Base-by-base conservation (phyloP, 2,888 invertebrate species). In the Andrena hattorfiana region DNA sequence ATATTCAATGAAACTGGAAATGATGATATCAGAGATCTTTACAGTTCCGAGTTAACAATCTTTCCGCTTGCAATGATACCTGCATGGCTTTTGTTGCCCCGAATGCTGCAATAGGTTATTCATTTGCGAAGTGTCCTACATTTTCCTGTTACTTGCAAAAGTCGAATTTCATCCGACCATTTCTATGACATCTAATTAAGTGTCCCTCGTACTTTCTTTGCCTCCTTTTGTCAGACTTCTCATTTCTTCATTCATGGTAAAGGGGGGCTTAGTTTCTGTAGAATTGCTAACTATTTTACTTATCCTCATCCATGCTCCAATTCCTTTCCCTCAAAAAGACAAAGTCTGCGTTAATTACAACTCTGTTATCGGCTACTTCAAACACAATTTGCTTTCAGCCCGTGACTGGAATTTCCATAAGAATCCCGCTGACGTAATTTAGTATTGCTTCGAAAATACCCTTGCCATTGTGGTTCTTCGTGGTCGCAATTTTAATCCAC, bases 131-230 rank as follows among this genome's bases (percentile, higher is more conserved):
- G 60, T 67, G 62, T 74, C 73, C 67, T 28, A 26, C 76, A 56
- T 23, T 74, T 73, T 74, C 79, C 76, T 76, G 68, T 77, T 77
- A 77, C 66, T 60, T 51, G 56, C 64, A 73, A 81, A 78, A 83
- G 79, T 81, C 66, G 75, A 83, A 86, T 79, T 85, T 79, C 60
- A 77, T 79, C 69, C 69, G 42, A 13, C 16, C 16, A 16, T 42
- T 42, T 42, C 5, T 42, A 4, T 5, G 16, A 16, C 42, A 16
- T 42, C 42, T 16, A 42, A 42, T 16, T 42, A 42, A 42, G 42
- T 42, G 16, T 42, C 16, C 5, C 42, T 42, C 42, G 42, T 42
- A 42, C 16, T 42, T 16, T 42, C 42, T 16, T 42, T 16, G 42
- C 16, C 16, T 16, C 42, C 42, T 42, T 42, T 42, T 42, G 42